Evolutionary conservation across 92 coral and sea anemone species (phyloP), one percentile per base, ranked within the genome.

Genomic region (Parazoanthus darwini): DNA sequence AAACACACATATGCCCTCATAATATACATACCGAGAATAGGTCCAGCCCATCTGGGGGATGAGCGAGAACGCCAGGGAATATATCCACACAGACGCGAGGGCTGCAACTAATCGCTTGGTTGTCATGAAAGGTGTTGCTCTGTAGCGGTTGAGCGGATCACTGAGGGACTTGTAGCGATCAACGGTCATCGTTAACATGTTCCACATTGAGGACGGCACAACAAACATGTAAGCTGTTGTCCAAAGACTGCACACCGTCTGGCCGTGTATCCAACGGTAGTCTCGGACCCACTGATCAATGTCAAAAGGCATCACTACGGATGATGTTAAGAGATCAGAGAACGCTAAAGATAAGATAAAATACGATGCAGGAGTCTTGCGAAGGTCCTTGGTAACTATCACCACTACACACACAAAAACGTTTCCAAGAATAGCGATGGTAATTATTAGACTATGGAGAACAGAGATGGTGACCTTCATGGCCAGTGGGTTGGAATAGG

Each of bases 41-140:
- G 87, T 96, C 99, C 99, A 96, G 0, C 99, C 99, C 94, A 96
- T 88, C 4, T 89, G 93, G 13, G 99, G 99, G 0, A 93, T 79
- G 33, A 95, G 90, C 1, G 99, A 96, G 63, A 96, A 95, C 9
- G 84, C 78, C 66, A 94, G 70, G 78, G 97, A 93, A 72, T 96
- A 96, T 3, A 91, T 82, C 99, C 98, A 96, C 0, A 96, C 81
- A 22, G 79, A 66, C 0, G 91, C 89, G 16, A 95, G 90, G 0
- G 90, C 94, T 8, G 74, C 39, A 39, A 88, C 46, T 33, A 98
- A 93, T 29, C 94, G 91, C 65, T 92, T 91, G 46, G 91, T 90
- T 2, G 98, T 91, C 92, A 94, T 91, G 71, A 91, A 92, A 8
- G 96, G 93, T 18, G 92, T 86, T 42, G 90, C 89, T 66, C 96